Evolutionary conservation across 2,797 vertebrate genomes (phyloP).

Genomic region (Salmo trutta): DNA sequence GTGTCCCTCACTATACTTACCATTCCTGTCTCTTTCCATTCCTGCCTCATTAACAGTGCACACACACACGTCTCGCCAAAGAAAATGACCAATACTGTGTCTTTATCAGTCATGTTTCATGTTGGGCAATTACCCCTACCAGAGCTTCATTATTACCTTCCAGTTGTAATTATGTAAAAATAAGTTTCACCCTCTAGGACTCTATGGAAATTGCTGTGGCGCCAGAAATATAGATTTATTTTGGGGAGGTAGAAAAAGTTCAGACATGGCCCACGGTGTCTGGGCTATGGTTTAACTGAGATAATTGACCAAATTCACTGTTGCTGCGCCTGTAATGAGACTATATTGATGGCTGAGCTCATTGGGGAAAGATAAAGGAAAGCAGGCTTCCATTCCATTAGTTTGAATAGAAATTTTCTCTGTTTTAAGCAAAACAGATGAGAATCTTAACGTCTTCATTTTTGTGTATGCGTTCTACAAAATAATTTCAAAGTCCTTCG

Average conservation of each 20-base stretch:
- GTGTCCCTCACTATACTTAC: constrained; percentile 9
- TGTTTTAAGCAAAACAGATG: too few species aligned
- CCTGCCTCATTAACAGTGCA: constrained; percentile 23
- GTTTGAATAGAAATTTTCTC: background rate
- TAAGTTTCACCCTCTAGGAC: constrained; percentile 13
- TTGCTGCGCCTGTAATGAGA: background rate
- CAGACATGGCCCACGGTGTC: constrained; percentile 21
- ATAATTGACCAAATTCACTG: constrained; percentile 50
- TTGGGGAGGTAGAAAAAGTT: constrained; percentile 15
- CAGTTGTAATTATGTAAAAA: constrained; percentile 48
- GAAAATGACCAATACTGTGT: constrained; percentile 51
- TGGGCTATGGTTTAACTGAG: constrained; percentile 36
- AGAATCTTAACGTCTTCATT: too few species aligned
- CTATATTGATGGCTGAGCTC: background rate
- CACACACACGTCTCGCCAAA: constrained; percentile 18
- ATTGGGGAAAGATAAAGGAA: background rate
- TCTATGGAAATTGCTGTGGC: constrained; percentile 27
- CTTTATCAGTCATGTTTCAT: constrained; percentile 43
- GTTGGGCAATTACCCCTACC: constrained; percentile 42
- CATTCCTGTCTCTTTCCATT: constrained; percentile 15
- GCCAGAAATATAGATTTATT: constrained; percentile 15
- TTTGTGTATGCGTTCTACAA: background rate
- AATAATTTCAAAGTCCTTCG: background rate
- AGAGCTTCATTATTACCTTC: constrained; percentile 26
- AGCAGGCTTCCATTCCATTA: background rate